These are phyloP conservation scores for Rhingia rostrata DNA, from an alignment of 2,888 invertebrate species.

Conservation along the genomic window DNA sequence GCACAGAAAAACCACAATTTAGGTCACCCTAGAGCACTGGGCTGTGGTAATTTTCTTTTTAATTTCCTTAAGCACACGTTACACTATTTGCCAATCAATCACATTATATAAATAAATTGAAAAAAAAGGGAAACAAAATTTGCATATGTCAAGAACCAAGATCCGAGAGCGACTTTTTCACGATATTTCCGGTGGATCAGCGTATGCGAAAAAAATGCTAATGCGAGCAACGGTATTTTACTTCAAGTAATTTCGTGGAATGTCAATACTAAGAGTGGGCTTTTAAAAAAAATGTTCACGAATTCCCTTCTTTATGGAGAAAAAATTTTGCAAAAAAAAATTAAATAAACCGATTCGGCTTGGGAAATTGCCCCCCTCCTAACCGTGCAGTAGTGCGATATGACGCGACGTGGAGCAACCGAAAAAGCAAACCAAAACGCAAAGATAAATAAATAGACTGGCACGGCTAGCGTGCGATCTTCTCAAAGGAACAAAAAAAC, in stretches of 20 bases:
- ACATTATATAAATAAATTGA: slow-evolving; percentile 55
- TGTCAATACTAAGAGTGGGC: slow-evolving; percentile 46
- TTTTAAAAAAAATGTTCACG: slow-evolving; percentile 50
- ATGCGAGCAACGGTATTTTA: background rate
- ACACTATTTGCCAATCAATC: slow-evolving; percentile 29
- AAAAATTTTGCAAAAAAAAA: slow-evolving; percentile 19
- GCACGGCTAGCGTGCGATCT: slow-evolving; percentile 44
- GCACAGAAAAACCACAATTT: slow-evolving; percentile 29
- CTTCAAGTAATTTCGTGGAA: slow-evolving; percentile 43
- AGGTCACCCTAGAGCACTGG: slow-evolving; percentile 47
- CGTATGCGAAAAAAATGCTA: background rate
- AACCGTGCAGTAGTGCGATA: slow-evolving; percentile 41
- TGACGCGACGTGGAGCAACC: slow-evolving; percentile 63
- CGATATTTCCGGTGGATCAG: background rate
- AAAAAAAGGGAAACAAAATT: background rate
- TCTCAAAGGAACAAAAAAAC: slow-evolving; percentile 55
- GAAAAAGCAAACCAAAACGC: slow-evolving; percentile 69
- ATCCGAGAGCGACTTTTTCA: background rate
- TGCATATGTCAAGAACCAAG: background rate
- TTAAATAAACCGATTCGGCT: slow-evolving; percentile 30
- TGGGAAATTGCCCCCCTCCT: slow-evolving; percentile 62
- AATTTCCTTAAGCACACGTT: background rate
- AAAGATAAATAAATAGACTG: slow-evolving; percentile 74
- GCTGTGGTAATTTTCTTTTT: background rate
- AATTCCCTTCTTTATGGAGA: slow-evolving; percentile 21